phyloP scores from a whole-genome alignment of 2,113 vertebrate genomes.

The Oreochromis aureus region DNA sequence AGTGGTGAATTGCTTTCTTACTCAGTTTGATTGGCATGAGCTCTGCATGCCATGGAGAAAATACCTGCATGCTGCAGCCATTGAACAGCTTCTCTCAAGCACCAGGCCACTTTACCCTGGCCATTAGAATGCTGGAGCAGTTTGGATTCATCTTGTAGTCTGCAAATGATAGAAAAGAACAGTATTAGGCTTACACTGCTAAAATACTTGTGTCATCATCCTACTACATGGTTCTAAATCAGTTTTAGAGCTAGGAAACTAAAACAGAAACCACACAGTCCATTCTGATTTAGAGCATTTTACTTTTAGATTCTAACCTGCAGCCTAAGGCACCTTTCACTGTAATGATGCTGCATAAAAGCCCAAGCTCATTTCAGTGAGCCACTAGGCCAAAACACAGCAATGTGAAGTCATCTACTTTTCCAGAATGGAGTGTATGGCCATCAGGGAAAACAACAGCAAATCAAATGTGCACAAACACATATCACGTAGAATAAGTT shows the following conservation, averaged over 20 bases:
- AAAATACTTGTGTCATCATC: neutral
- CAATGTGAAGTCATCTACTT: neutral
- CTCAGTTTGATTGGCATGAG: neutral
- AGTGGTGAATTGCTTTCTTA: neutral
- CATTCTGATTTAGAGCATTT: neutral
- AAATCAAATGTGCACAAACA: neutral
- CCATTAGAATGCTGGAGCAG: neutral
- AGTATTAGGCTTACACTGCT: neutral
- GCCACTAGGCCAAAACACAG: neutral
- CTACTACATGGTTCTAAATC: neutral
- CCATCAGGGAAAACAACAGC: neutral
- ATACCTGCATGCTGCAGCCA: constrained; percentile 10
- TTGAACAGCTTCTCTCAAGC: neutral
- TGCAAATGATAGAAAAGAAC: neutral
- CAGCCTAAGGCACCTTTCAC: neutral
- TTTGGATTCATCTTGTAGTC: neutral
- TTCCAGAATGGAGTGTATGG: neutral
- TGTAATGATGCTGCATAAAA: neutral
- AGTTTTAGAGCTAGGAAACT: neutral
- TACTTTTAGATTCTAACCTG: neutral
- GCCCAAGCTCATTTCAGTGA: neutral
- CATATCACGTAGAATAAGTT: neutral
- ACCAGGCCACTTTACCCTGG: neutral
- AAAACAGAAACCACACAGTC: neutral
- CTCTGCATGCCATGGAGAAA: neutral